These are phyloP conservation scores for Indicator maculatus DNA, from an alignment of 2,113 vertebrate genomes.

Conservation along the genomic window DNA sequence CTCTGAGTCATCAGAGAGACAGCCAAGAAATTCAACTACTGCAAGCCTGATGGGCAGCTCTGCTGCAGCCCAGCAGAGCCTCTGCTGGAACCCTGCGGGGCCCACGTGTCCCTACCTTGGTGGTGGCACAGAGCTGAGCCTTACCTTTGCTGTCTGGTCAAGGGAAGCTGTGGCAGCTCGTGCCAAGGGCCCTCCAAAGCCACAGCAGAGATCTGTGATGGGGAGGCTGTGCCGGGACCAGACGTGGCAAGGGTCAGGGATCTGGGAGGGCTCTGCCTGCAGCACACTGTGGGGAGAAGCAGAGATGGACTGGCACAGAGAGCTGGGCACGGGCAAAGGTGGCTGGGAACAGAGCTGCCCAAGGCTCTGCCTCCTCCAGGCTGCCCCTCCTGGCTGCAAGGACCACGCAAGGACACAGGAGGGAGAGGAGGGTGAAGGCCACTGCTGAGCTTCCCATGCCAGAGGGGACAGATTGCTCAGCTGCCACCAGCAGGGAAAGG, in stretches of 20 bases:
- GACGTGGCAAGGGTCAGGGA: conserved; percentile 86
- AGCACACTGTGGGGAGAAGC: conserved; percentile 79
- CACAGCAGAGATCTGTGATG: conserved; percentile 93
- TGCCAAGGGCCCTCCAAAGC: conserved; percentile 88
- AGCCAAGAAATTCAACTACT: conserved; percentile 33
- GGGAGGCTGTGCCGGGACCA: conserved; percentile 92
- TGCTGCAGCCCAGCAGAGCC: background rate
- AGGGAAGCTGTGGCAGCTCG: conserved; percentile 88
- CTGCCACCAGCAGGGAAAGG: background rate
- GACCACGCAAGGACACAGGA: background rate
- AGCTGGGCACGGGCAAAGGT: background rate
- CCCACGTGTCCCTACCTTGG: fast-evolving
- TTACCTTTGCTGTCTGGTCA: conserved; percentile 95
- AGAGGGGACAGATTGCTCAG: background rate
- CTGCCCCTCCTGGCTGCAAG: background rate
- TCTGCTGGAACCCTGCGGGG: background rate
- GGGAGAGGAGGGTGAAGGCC: fast-evolving
- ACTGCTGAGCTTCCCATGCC: background rate
- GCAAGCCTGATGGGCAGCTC: background rate
- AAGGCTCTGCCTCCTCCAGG: background rate
- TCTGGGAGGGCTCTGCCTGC: conserved; percentile 83
- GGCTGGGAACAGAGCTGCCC: background rate
- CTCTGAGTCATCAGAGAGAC: conserved; percentile 43
- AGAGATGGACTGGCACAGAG: background rate
- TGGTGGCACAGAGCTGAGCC: background rate